A percentile compares a stretch with the other conserved stretches of the same genome.
Conservation (phyloP, 2,113 vertebrate species). For the Nycticryphes semicollaris region DNA sequence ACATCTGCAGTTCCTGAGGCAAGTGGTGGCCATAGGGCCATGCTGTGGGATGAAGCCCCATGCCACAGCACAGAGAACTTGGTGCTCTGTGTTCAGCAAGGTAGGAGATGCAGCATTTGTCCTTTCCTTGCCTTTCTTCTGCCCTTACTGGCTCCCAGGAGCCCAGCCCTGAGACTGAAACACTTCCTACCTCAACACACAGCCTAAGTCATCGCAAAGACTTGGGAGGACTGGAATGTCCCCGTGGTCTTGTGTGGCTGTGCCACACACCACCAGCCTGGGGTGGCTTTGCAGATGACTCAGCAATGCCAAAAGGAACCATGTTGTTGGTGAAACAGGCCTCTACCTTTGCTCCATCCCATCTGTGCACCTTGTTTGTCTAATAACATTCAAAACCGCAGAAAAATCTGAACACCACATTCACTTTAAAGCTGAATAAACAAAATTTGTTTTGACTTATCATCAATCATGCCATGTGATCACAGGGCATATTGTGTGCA, state of each 20-base stretch:
- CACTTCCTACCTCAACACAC: too few species aligned
- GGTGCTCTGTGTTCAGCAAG: rapidly evolving
- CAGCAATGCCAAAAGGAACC: slow-evolving; percentile 62
- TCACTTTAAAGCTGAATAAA: slow-evolving; percentile 82
- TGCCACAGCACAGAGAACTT: background rate
- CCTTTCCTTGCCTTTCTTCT: background rate
- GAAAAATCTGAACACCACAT: slow-evolving; percentile 71
- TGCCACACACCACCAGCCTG: background rate
- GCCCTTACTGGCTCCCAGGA: rapidly evolving
- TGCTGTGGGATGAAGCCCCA: background rate
- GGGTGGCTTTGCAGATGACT: slow-evolving; percentile 45
- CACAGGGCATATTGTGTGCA: slow-evolving; percentile 77
- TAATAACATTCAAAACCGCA: slow-evolving; percentile 75
- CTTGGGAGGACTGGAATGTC: background rate
- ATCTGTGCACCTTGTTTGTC: slow-evolving; percentile 78
- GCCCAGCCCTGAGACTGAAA: background rate
- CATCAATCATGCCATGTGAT: slow-evolving; percentile 81
- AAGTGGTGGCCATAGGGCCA: rapidly evolving
- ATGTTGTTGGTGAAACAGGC: slow-evolving; percentile 47
- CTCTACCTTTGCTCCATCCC: slow-evolving; percentile 68
- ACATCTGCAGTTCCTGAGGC: rapidly evolving
- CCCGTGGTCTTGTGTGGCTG: rapidly evolving
- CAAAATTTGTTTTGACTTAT: slow-evolving; percentile 81
- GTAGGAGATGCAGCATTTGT: rapidly evolving
- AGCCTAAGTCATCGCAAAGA: background rate